These are phyloP conservation scores for Nothocercus nigrocapillus DNA, from an alignment of 2,113 vertebrate species.

Conservation along the genomic window DNA sequence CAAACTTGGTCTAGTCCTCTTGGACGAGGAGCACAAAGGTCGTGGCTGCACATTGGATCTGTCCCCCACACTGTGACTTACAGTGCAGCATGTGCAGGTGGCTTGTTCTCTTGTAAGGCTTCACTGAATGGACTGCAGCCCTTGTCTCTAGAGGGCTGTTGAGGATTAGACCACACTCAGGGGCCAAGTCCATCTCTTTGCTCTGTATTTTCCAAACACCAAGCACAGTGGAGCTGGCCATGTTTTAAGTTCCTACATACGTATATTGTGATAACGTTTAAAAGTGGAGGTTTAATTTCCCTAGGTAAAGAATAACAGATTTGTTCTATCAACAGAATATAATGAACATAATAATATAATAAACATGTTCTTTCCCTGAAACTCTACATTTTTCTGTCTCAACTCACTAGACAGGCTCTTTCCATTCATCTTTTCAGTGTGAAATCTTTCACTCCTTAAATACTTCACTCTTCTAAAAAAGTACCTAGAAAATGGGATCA, in stretches of 20 bases:
- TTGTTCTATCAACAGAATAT: constrained; percentile 36
- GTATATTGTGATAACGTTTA: neutral
- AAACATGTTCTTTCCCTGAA: constrained; percentile 20
- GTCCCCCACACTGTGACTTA: neutral
- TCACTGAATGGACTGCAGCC: neutral
- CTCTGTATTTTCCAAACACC: neutral
- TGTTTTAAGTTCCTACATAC: neutral
- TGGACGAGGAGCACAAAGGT: neutral
- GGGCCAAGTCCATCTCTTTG: neutral
- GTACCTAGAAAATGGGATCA: constrained; percentile 36
- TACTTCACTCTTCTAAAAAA: constrained; percentile 23
- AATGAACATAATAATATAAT: neutral
- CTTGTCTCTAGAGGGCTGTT: neutral
- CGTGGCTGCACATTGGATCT: neutral
- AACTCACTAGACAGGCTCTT: constrained; percentile 36
- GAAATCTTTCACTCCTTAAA: constrained; percentile 25
- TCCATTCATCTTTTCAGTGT: neutral
- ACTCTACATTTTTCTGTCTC: neutral
- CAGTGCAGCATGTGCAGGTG: neutral
- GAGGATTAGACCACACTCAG: neutral
- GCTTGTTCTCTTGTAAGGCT: neutral
- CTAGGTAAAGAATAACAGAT: constrained; percentile 38
- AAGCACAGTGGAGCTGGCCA: neutral
- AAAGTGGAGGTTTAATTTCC: neutral
- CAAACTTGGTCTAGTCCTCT: neutral